A percentile compares a stretch with the other conserved stretches of the same genome.
Conservation (phyloP, 1,140 invertebrate species). For the Pseudomyrmex pallidus region DNA sequence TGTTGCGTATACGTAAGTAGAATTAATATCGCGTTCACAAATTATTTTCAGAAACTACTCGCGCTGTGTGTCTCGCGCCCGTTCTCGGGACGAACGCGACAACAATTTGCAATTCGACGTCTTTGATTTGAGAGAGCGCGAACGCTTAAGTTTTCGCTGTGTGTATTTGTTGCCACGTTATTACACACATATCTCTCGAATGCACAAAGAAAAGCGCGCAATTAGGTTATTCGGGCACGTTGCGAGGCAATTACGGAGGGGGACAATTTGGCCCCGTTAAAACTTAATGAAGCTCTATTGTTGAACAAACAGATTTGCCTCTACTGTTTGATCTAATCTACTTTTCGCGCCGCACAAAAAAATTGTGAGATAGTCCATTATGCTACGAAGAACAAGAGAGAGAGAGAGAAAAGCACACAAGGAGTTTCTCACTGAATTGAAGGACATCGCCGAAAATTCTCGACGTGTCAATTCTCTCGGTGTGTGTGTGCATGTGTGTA, state of each 20-base stretch:
- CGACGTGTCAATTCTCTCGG: slow-evolving; percentile 38
- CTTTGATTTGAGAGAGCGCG: too few species aligned
- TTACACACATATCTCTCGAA: too few species aligned
- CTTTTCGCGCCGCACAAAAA: not conserved
- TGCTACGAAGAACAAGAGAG: too few species aligned
- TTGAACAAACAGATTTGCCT: slow-evolving; percentile 13
- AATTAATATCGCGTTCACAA: slow-evolving; percentile 64
- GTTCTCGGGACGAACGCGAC: not conserved
- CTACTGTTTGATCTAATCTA: slow-evolving; percentile 2
- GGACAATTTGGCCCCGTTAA: slow-evolving; percentile 10
- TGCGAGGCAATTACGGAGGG: not conserved
- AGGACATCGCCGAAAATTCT: slow-evolving; percentile 1
- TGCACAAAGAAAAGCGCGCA: not conserved
- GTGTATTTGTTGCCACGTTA: too few species aligned
- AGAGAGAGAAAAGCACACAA: too few species aligned
- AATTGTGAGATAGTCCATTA: slow-evolving; percentile 1
- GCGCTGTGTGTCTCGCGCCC: not conserved
- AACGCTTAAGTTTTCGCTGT: too few species aligned
- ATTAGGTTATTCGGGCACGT: slow-evolving; percentile 33
- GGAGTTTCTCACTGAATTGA: not conserved
- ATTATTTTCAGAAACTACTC: slow-evolving; percentile 53
- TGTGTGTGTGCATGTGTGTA: slow-evolving; percentile 22
- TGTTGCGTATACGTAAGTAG: not conserved
- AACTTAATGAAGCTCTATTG: slow-evolving; percentile 44
- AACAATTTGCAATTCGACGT: too few species aligned